Percentiles rank a stretch among this genome's conserved stretches.
Conservation (phyloP, 1,140 invertebrate genomes). For the Pentalonia nigronervosa region DNA sequence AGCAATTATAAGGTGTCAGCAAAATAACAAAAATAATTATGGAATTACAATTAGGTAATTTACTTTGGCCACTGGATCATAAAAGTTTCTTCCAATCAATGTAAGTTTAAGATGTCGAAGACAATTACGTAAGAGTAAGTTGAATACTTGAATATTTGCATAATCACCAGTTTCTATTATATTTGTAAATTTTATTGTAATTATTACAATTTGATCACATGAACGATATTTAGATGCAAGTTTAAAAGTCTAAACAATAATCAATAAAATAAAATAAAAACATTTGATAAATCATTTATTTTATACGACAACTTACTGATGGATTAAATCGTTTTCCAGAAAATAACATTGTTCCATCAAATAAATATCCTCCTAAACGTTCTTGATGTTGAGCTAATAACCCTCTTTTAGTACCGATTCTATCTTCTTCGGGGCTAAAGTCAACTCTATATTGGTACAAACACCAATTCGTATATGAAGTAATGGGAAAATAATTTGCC, state of each 20-base stretch:
- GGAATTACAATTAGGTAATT: constrained; percentile 51
- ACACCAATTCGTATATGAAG: constrained; percentile 74
- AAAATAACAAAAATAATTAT: background rate
- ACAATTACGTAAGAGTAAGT: constrained; percentile 77
- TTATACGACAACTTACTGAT: constrained; percentile 47
- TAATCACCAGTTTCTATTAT: constrained; percentile 64
- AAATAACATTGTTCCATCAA: constrained; percentile 68
- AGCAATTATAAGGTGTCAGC: background rate
- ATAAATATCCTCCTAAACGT: constrained; percentile 67
- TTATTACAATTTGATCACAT: constrained; percentile 47
- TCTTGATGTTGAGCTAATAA: constrained; percentile 69
- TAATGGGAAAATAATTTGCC: constrained; percentile 79
- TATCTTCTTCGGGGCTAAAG: constrained; percentile 77
- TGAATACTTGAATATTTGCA: constrained; percentile 73
- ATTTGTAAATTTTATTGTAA: constrained; percentile 64
- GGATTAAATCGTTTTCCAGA: constrained; percentile 59
- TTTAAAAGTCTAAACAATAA: background rate
- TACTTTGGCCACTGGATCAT: constrained; percentile 74
- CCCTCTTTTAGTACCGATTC: constrained; percentile 70
- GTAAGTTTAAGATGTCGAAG: constrained; percentile 71
- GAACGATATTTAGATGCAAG: background rate
- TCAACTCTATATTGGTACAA: constrained; percentile 85
- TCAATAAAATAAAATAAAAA: too few species aligned
- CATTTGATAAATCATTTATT: background rate
- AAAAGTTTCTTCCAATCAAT: constrained; percentile 81